phyloP scores from a whole-genome alignment of 2,888 invertebrate species.

The Dolichomitus sp. region DNA sequence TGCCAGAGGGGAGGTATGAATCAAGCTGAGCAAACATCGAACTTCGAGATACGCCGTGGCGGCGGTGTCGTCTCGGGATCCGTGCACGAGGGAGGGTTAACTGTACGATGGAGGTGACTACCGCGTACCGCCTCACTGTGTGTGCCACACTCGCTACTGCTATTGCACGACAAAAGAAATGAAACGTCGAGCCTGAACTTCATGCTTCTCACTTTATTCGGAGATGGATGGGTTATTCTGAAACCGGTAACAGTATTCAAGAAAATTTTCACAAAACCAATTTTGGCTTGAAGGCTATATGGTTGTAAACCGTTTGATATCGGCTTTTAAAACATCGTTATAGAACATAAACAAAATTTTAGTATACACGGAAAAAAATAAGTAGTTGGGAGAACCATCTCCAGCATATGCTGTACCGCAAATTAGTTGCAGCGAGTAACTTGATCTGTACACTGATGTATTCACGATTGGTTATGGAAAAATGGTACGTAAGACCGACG shows the following conservation, averaged over 20 bases:
- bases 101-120: constrained; percentile 41
- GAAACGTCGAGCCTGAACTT: constrained; percentile 36
- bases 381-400: no score
- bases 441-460: no score
- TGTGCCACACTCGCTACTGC: constrained; percentile 15
- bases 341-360: background rate
- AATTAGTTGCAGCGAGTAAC: no score
- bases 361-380: no score
- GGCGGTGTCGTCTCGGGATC: constrained; percentile 75
- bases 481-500: no score
- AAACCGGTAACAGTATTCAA: constrained; percentile 6
- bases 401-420: no score
- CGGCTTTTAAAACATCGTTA: background rate
- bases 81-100: constrained; percentile 64
- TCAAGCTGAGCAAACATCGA: constrained; percentile 86
- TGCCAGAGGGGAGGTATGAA: constrained; percentile 80
- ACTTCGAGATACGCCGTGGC: constrained; percentile 82
- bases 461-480: no score
- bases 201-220: constrained; percentile 8
- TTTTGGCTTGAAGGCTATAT: background rate
- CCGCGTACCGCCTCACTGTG: constrained; percentile 20
- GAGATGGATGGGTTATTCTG: background rate
- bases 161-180: constrained; percentile 17
- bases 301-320: background rate
- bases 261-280: background rate